A percentile compares a stretch with the other conserved stretches of the same genome.
These are phyloP conservation scores for Arrhopalites spinosus DNA, from an alignment of 2,888 invertebrate genomes.

Conservation along the genomic window DNA sequence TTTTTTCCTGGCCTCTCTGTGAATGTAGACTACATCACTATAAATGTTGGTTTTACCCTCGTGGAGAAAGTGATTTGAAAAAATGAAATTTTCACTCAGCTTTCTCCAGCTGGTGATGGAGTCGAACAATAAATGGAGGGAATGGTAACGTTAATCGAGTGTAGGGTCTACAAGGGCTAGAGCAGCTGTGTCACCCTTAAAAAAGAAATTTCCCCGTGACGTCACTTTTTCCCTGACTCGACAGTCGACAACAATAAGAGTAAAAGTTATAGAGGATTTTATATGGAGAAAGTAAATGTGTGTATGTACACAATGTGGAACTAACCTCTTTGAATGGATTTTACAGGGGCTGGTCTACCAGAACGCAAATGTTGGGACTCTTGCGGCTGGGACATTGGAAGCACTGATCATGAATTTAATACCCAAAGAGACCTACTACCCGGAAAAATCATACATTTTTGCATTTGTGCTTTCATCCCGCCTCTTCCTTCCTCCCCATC, in stretches of 20 bases:
- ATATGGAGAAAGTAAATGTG: not conserved
- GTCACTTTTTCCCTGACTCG: not conserved
- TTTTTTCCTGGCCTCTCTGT: no score
- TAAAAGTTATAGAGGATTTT: no score
- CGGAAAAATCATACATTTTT: conserved; percentile 85
- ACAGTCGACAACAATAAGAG: no score
- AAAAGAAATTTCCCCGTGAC: no score
- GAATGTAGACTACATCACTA: no score
- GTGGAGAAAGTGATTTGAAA: no score
- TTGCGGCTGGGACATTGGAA: conserved; percentile 83
- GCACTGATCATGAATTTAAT: conserved; percentile 88
- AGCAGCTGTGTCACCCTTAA: not conserved
- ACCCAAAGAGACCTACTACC: conserved; percentile 85
- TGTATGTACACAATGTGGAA: conserved; percentile 1
- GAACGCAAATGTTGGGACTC: conserved; percentile 50
- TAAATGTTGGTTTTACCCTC: no score
- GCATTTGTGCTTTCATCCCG: conserved; percentile 92
- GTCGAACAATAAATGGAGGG: not conserved
- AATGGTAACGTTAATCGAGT: not conserved
- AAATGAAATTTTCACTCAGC: no score
- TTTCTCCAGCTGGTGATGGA: no score
- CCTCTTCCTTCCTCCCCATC: conserved; percentile 89
- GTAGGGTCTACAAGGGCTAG: not conserved
- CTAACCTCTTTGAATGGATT: no score
- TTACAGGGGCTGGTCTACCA: conserved; percentile 32